These are phyloP conservation scores for Phenacoccus solenopsis DNA, from an alignment of 1,140 invertebrate species.

Conservation along the genomic window DNA sequence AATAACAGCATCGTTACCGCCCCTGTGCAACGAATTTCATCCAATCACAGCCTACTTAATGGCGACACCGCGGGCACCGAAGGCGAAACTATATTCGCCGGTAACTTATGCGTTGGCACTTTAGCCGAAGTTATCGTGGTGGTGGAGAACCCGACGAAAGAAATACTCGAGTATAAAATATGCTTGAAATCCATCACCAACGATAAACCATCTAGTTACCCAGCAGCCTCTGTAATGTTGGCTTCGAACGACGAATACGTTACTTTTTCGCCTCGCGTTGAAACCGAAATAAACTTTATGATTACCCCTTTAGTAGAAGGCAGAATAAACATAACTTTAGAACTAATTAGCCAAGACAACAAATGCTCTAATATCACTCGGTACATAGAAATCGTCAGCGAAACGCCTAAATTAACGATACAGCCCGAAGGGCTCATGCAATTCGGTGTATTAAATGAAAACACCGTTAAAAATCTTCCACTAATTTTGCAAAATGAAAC, in stretches of 20 bases:
- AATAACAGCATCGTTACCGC: neutral
- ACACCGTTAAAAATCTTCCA: neutral
- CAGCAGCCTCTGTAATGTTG: neutral
- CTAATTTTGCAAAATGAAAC: neutral
- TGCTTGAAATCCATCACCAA: neutral
- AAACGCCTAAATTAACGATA: neutral
- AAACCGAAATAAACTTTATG: neutral
- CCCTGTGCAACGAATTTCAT: neutral
- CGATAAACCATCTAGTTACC: neutral
- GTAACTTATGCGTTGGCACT: slow-evolving; percentile 1
- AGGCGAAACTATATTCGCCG: neutral
- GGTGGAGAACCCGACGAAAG: neutral
- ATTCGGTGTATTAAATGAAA: neutral
- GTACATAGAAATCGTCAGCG: neutral
- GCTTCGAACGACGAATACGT: neutral
- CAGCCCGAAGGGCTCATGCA: neutral
- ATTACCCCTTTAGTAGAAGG: neutral
- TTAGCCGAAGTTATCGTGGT: neutral
- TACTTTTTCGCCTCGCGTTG: neutral
- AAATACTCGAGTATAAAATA: neutral
- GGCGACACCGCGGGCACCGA: neutral
- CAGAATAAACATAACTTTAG: neutral
- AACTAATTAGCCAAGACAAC: neutral
- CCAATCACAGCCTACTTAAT: neutral
- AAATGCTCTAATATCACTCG: slow-evolving; percentile 1